Evolutionary conservation across 2,888 invertebrate genomes (phyloP).

Genomic region (Neuroscelio doddi): DNA sequence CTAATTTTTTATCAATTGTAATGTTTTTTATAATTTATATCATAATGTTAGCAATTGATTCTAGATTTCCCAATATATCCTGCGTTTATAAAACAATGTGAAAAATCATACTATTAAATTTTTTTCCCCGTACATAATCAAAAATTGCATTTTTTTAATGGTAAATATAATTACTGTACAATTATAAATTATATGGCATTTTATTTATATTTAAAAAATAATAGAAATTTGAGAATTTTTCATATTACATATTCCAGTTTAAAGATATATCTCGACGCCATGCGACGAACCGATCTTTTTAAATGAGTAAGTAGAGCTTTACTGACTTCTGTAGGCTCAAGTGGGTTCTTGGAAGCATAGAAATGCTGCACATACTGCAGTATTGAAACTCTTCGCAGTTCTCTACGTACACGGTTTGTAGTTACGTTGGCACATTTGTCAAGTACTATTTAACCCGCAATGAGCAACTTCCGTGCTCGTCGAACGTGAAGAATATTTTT

Average conservation of each 20-base stretch:
- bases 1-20: too few species aligned
- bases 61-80: too few species aligned
- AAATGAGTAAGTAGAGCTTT: conserved; percentile 24
- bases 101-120: background rate
- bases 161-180: too few species aligned
- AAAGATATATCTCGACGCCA: too few species aligned
- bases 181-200: too few species aligned
- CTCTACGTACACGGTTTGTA: conserved; percentile 24
- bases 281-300: too few species aligned
- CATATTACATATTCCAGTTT: too few species aligned
- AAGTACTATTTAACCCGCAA: conserved; percentile 34
- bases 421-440: conserved; percentile 35
- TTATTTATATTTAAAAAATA: too few species aligned
- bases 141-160: background rate
- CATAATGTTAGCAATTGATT: too few species aligned
- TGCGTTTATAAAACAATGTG: background rate
- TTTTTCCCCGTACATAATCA: background rate
- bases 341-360: conserved; percentile 31
- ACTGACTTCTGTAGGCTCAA: conserved; percentile 27
- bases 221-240: too few species aligned
- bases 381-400: conserved; percentile 36
- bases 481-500: conserved; percentile 19
- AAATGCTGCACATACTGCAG: conserved; percentile 35
- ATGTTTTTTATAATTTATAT: too few species aligned
- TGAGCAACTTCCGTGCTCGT: background rate